phyloP scores from a whole-genome alignment of 2,797 vertebrate genomes.

The Danionella dracula region DNA sequence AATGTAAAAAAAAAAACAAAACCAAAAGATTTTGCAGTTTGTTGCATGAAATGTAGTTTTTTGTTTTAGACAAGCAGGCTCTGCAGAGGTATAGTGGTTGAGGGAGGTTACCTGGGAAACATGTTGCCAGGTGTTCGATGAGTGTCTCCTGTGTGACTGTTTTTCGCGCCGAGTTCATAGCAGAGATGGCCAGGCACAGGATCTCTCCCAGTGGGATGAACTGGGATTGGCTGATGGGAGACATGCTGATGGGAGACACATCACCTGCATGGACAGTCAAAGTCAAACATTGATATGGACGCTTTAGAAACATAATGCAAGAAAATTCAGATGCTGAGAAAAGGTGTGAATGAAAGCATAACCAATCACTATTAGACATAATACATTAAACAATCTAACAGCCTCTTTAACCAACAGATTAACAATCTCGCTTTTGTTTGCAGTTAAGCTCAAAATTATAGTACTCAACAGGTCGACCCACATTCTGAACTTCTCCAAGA shows the following conservation, averaged over 20 bases:
- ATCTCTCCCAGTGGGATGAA: constrained; percentile 98
- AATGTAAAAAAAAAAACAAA: too few species aligned
- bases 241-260: constrained; percentile 99
- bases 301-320: not conserved
- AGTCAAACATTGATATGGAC: not conserved
- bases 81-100: not conserved
- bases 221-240: constrained; percentile 98
- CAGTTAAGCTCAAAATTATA: too few species aligned
- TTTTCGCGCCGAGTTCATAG: constrained; percentile 95
- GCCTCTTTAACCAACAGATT: too few species aligned
- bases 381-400: too few species aligned
- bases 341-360: too few species aligned
- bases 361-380: too few species aligned
- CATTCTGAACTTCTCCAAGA: not conserved
- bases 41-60: not conserved
- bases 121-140: constrained; percentile 93
- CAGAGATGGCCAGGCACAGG: constrained; percentile 96
- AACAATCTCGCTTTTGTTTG: too few species aligned
- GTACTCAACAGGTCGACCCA: not conserved
- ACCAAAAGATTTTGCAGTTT: not conserved
- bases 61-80: not conserved
- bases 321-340: not conserved
- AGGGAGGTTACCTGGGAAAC: constrained; percentile 87
- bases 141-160: constrained; percentile 96
- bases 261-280: constrained; percentile 77